These are phyloP conservation scores for Monoplex corrugatus DNA, from an alignment of 2,888 invertebrate genomes.

Conservation along the genomic window DNA sequence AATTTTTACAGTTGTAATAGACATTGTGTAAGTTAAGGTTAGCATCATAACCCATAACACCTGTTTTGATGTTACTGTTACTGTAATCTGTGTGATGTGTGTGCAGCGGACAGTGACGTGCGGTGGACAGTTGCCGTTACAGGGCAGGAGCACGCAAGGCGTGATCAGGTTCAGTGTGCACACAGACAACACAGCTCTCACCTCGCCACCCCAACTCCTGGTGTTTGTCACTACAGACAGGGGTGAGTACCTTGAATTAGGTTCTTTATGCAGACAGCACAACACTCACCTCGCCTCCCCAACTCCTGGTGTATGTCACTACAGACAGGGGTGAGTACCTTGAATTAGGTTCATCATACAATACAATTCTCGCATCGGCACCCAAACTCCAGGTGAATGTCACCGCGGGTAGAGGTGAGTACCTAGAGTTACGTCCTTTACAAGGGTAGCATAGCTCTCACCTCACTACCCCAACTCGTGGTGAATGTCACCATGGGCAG, in stretches of 20 bases:
- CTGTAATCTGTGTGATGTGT: not conserved
- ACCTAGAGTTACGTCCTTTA: too few species aligned
- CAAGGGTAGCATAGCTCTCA: too few species aligned
- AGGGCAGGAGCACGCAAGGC: constrained; percentile 40
- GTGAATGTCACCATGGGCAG: too few species aligned
- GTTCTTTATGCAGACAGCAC: too few species aligned
- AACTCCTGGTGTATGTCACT: constrained; percentile 45
- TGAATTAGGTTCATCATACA: too few species aligned
- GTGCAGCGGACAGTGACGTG: constrained; percentile 49
- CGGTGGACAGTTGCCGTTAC: constrained; percentile 5
- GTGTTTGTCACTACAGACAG: constrained; percentile 50
- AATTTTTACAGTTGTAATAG: not conserved
- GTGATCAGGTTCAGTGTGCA: constrained; percentile 47
- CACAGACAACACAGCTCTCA: constrained; percentile 41
- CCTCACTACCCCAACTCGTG: too few species aligned
- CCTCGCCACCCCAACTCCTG: constrained; percentile 33
- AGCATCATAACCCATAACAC: not conserved
- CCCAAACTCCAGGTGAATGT: too few species aligned
- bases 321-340: constrained; percentile 48
- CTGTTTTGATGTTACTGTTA: not conserved
- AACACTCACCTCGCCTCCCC: constrained; percentile 28
- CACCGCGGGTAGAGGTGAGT: too few species aligned
- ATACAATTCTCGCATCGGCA: too few species aligned
- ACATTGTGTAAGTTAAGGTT: not conserved
- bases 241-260: constrained; percentile 28